Evolutionary conservation across 2,888 invertebrate species (phyloP), one percentile per base, ranked within the genome.

Genomic region (Synanthedon andrenaeformis): DNA sequence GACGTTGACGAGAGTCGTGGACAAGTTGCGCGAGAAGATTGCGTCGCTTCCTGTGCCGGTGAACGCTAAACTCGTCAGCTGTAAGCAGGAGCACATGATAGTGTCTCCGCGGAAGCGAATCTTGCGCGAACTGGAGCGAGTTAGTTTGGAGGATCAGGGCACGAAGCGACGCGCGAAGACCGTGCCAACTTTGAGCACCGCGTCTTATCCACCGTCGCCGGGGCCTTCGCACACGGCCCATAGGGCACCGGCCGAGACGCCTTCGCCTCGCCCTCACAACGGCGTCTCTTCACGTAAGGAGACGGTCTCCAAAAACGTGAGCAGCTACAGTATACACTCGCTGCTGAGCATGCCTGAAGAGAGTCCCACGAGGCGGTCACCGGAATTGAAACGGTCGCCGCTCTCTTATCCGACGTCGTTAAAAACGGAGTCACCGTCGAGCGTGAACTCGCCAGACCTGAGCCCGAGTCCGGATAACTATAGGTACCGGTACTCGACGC

Each of bases 321-420:
- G 93, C 79, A 94, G 93, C 74, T 95, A 95, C 83, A 95, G 95
- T 86, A 95, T 95, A 76, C 94, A 94, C 71, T 94, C 95, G 59
- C 88, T 95, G 73, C 87, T 95, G 66, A 92, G 93, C 57, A 91
- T 92, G 91, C 76, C 89, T 42, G 88, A 87, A 62, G 88, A 84
- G 63, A 70, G 73, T 59, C 67, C 82, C 62, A 60, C 81, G 70
- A 68, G 83, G 84, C 63, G 89, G 79, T 19, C 82, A 70, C 75
- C 70, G 79, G 56, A 53, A 19, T 52, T 56, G 35, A 56, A 57
- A 55, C 72, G 79, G 71, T 71, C 76, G 66, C 70, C 81, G 68
- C 68, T 66, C 53, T 62, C 67, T 59, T 62, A 69, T 54, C 63
- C 65, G 53, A 67, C 77, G 50, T 74, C 83, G 58, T 61, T 76